Evolutionary conservation across 92 coral and sea anemone species (phyloP), one percentile per base, ranked within the genome.

Genomic region (Scolanthus callimorphus): DNA sequence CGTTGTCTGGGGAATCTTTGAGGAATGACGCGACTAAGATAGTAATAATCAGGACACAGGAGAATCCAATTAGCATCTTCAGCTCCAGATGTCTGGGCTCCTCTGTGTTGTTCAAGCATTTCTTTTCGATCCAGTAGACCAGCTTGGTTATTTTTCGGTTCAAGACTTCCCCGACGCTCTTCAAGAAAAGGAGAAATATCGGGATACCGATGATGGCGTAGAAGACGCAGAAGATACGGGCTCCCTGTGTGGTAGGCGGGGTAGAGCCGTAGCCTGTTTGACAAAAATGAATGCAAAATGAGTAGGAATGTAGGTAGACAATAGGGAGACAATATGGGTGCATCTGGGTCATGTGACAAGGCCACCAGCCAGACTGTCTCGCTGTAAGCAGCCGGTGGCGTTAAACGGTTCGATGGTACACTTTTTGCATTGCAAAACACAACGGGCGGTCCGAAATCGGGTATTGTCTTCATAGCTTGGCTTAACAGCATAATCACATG

Each of bases 201-300:
- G 75, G 75, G n/a, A 68, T 68, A 9, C 75, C 75, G 21, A 68
- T 17, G 0, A 68, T 24, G 19, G 75, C 34, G 65, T 68, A 68
- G 65, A 68, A 68, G 4, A 68, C 65, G 17, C 65, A 59, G 0
- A 68, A 23, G 1, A 68, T 31, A 17, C 75, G 75, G 1, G 64
- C 75, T 13, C 48, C 48, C 31, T 68, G 75, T 2, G 75, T 68
- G 31, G 55, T 56, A 10, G 75, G 75, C 0, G 75, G 75, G 15
- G 75, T 44, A 1, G 75, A 27, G 8, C 75, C 75, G 39, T 68
- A 68, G 4, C 75, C 75, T 68, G 37, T n/a, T n/a, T n/a, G n/a
- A n/a, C n/a, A n/a, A n/a, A n/a, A n/a, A n/a, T n/a, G n/a, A n/a
- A n/a, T n/a, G n/a, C n/a, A n/a, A n/a, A n/a, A n/a, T n/a, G n/a